Base-by-base conservation (phyloP, 2,797 vertebrate species). In the Enteromius thamalakanensis region DNA sequence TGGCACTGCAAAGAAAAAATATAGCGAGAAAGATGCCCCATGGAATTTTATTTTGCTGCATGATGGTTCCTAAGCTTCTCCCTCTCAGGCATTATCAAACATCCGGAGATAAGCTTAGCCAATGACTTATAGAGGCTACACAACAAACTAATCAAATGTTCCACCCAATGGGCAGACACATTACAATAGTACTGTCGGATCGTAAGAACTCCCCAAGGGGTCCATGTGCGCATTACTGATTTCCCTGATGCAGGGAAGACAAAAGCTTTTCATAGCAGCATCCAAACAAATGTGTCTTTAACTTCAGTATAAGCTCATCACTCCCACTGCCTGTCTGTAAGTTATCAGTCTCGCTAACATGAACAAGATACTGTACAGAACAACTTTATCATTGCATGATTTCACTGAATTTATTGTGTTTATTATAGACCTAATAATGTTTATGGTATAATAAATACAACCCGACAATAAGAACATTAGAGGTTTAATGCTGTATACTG, bases 81-180 rank as follows among this genome's bases (percentile, higher is more conserved):
- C 23, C 40, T 81, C 42, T 72, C 42, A 72, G 55, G 19, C 45
- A 65, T 74, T 40, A 58, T 81, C 58, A 51, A 49, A 65, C 70
- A 81, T 49, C 55, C 37, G 58, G 69, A n/a, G 69, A 71, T 58
- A 62, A 81, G 70, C 70, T 81, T 75, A 65, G 12, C 45, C 58
- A 65, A 65, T 53, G 58, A 75, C 47, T 65, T 64, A 51, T 17
- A 81, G 4, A 74, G 45, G 42, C 79, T 51, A 64, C 12, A 29
- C 62, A 55, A 81, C 69, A 26, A 47, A 64, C 55, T 15, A 64
- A 64, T 81, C 58, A 74, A 81, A 74, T 21, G 15, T 65, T 74
- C 19, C 40, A 4, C 70, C 58, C 70, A 81, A 65, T 37, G 45
- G 55, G 58, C 32, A 81, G 70, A 74, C 23, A 23, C 19, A 49